Percentiles rank a stretch among this genome's conserved stretches.
Evolutionary conservation across 2,888 invertebrate genomes (phyloP).

Genomic region (Phrixothrix hirtus): DNA sequence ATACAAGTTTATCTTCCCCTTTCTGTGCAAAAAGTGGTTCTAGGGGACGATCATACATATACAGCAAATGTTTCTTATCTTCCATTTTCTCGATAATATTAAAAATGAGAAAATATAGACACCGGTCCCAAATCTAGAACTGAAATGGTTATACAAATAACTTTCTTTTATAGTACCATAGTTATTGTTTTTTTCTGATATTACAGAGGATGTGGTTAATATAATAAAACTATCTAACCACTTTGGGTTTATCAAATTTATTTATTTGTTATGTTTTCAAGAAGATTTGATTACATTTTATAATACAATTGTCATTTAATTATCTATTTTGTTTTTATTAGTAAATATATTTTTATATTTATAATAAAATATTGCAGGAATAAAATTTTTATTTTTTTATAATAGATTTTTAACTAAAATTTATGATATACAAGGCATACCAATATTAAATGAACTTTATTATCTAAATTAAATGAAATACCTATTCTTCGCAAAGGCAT

Average conservation of each 20-base stretch:
- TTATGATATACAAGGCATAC: no score
- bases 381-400: no score
- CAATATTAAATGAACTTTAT: no score
- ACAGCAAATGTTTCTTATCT: constrained; percentile 60
- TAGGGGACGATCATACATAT: constrained; percentile 74
- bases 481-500: no score
- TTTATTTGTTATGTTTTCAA: neutral
- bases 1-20: constrained; percentile 64
- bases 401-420: no score
- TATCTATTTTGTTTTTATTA: no score
- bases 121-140: neutral
- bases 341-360: no score
- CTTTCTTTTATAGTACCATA: neutral
- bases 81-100: neutral
- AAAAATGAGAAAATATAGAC: no score
- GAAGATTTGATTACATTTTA: no score
- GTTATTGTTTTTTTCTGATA: neutral
- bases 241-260: neutral
- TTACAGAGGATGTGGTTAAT: constrained; percentile 4
- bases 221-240: neutral
- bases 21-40: constrained; percentile 80
- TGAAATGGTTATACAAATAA: neutral
- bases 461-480: no score
- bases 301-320: no score
- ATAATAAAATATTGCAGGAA: no score